These are phyloP conservation scores for Cirrhinus molitorella DNA, from an alignment of 2,797 vertebrate species.

Conservation along the genomic window DNA sequence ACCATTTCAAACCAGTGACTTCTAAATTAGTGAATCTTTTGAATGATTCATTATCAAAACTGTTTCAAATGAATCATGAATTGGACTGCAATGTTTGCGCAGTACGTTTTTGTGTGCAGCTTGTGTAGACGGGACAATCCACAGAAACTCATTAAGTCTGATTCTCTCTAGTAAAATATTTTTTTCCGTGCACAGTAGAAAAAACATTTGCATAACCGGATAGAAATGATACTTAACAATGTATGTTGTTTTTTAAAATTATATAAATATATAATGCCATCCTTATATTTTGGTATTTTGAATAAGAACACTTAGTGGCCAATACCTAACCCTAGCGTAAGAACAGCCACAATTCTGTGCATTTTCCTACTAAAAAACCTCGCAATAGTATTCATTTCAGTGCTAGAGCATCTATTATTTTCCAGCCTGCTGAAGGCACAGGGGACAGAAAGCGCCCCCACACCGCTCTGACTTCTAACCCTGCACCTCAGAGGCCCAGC, in stretches of 20 bases:
- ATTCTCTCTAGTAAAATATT: neutral
- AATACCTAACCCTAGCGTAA: neutral
- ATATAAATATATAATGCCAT: no score
- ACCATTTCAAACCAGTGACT: no score
- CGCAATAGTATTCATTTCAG: neutral
- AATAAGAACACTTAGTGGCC: neutral
- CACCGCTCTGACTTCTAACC: conserved; percentile 73
- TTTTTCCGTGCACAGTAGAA: neutral
- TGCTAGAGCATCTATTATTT: neutral
- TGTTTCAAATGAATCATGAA: no score
- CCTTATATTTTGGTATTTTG: neutral
- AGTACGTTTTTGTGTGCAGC: no score
- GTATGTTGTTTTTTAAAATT: neutral
- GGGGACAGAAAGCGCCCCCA: conserved; percentile 66
- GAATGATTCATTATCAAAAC: no score
- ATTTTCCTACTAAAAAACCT: neutral
- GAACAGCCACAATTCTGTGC: neutral
- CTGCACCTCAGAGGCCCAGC: conserved; percentile 66
- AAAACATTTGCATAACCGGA: neutral
- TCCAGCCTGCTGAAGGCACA: neutral
- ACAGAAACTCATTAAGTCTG: no score
- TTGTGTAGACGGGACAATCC: no score
- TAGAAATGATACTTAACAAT: neutral
- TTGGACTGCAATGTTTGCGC: no score
- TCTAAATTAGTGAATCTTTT: no score